Evolutionary conservation across 2,888 invertebrate genomes (phyloP), one percentile per base, ranked within the genome.

Genomic region (Folsomia candida): DNA sequence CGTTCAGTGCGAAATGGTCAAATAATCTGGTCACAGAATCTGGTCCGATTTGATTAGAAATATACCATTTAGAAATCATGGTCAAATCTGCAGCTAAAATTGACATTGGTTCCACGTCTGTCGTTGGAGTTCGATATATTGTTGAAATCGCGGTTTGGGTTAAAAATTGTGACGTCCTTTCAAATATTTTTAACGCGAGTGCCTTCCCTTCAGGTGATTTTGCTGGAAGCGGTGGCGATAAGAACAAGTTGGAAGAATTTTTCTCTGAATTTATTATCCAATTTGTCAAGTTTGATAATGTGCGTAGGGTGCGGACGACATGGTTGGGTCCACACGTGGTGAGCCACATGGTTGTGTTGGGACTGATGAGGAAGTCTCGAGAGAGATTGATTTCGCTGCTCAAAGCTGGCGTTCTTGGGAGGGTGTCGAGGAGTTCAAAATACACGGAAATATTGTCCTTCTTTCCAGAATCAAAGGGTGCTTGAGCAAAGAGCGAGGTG

Each of bases 401-500:
- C 18, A 73, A 70, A 0, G 9, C 14, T 18, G 75, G 71, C 0
- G 71, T 70, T 18, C 68, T 72, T 11, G 76, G 71, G 24, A 76
- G 51, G 20, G 28, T 9, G 26, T 72, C 72, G 0, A 78, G 54
- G 3, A 76, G 69, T 47, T 77, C 74, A 9, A 78, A 51, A 58
- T 79, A 79, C 18, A 73, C 64, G 77, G 76, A 78, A 0, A 74
- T 60, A 1, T 74, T 25, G 1, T 78, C 79, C 51, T 76, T 72
- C 24, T 70, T 70, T 20, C 59, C 20, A 2, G 70, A 29, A 11
- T 76, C 75, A 6, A 61, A 51, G 6, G 59, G 22, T 1, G 61
- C 22, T 26, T 69, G 62, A 0, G 67, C 29, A 25, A 75, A 64
- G 0, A 71, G n/a, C 2, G 68, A 68, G 28, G 74, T 63, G 0